A percentile compares a stretch with the other conserved stretches of the same genome.
Evolutionary conservation across 2,113 vertebrate species (phyloP).

Genomic region (Hippoglossus stenolepis): DNA sequence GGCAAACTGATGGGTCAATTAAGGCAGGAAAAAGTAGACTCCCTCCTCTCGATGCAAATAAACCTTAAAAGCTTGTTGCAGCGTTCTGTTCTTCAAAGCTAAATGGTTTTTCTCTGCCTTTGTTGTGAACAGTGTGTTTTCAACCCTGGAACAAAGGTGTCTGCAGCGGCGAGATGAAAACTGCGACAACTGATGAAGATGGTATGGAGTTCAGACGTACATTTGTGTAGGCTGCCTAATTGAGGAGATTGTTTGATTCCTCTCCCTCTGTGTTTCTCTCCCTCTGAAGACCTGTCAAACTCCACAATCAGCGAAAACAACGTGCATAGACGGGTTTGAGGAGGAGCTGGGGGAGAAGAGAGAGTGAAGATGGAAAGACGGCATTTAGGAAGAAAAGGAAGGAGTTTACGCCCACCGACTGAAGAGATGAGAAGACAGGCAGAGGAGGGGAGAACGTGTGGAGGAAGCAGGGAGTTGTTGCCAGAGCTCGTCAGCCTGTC

Average conservation of each 20-base stretch:
- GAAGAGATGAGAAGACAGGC: conserved; percentile 69
- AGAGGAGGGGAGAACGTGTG: conserved; percentile 63
- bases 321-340: conserved; percentile 42
- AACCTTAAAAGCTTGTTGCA: conserved; percentile 70
- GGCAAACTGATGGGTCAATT: conserved; percentile 67
- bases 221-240: conserved; percentile 75
- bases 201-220: conserved; percentile 65
- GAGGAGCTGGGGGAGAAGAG: conserved; percentile 19
- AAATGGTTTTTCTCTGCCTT: conserved; percentile 69
- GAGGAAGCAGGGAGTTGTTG: conserved; percentile 58
- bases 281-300: conserved; percentile 75
- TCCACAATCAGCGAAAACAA: conserved; percentile 59
- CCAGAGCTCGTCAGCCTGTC: conserved; percentile 68
- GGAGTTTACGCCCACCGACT: conserved; percentile 67
- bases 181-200: conserved; percentile 71
- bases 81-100: conserved; percentile 74
- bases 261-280: conserved; percentile 50
- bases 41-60: conserved; percentile 71
- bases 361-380: conserved; percentile 59
- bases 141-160: conserved; percentile 74
- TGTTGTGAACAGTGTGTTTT: conserved; percentile 76
- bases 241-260: conserved; percentile 77
- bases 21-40: conserved; percentile 48
- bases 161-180: conserved; percentile 69
- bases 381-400: conserved; percentile 60